Conservation (phyloP, 1,140 invertebrate genomes). For the Mesaphorura yosii region DNA sequence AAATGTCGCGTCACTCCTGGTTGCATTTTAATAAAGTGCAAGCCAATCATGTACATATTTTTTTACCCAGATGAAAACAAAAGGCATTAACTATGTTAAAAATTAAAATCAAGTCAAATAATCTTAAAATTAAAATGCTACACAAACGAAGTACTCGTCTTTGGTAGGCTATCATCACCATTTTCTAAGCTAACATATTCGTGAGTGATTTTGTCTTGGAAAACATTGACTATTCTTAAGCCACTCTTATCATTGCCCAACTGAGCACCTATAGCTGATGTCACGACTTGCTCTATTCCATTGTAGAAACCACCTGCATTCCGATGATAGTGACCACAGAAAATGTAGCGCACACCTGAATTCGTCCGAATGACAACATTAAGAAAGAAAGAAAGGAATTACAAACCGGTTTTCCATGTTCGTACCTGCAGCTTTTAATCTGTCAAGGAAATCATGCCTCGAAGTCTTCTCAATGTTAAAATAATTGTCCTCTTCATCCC, state of each 20-base stretch:
- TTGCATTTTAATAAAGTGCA: no score
- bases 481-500: constrained; percentile 38
- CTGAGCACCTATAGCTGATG: constrained; percentile 41
- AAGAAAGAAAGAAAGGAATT: background rate
- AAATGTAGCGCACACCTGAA: constrained; percentile 40
- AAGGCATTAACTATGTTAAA: no score
- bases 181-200: no score
- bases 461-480: constrained; percentile 38
- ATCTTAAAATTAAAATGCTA: no score
- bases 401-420: constrained; percentile 1
- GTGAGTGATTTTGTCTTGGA: constrained; percentile 35
- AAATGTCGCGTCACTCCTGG: no score
- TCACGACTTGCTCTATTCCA: constrained; percentile 41
- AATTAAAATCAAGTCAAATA: no score
- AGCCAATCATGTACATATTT: no score
- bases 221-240: constrained; percentile 40
- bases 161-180: no score
- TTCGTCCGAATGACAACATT: no score
- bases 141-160: no score
- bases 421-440: constrained; percentile 38
- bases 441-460: constrained; percentile 38
- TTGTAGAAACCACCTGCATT: constrained; percentile 43
- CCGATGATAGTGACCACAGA: constrained; percentile 47
- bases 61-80: no score
- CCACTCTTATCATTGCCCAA: constrained; percentile 34